Percentiles rank a stretch among this genome's conserved stretches.
Evolutionary conservation across 2,113 vertebrate genomes (phyloP).

Genomic region (Dromaius novaehollandiae): DNA sequence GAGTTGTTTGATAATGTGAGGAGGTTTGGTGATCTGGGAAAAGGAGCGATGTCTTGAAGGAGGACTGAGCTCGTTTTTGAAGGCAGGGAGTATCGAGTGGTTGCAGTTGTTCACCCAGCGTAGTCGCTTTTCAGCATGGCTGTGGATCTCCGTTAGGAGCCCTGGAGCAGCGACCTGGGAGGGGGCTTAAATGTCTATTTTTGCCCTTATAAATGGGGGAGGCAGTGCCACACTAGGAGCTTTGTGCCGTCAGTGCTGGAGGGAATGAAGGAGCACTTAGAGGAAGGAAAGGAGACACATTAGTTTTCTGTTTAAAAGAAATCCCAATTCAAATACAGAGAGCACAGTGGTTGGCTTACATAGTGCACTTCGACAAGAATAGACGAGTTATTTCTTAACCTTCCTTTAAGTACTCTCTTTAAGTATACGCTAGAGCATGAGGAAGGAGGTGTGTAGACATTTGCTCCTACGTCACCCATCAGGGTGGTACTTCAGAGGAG

Average conservation of each 20-base stretch:
- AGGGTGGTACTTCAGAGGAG: neutral
- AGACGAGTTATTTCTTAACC: neutral
- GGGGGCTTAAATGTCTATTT: no score
- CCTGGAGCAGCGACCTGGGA: fast-evolving
- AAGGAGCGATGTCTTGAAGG: neutral
- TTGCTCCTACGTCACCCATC: neutral
- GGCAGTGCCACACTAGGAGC: neutral
- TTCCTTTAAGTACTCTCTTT: neutral
- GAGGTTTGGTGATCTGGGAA: neutral
- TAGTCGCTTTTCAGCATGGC: fast-evolving
- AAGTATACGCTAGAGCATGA: fast-evolving
- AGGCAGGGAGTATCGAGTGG: neutral
- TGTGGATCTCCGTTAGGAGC: neutral
- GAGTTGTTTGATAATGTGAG: fast-evolving
- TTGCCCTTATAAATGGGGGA: no score
- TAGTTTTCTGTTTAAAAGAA: fast-evolving
- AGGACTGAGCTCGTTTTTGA: neutral
- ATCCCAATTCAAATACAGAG: neutral
- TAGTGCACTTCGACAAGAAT: neutral
- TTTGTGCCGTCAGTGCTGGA: neutral
- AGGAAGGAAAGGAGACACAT: neutral
- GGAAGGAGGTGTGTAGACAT: neutral
- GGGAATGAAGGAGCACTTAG: neutral
- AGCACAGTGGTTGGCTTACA: fast-evolving
- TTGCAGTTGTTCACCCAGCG: fast-evolving